These are phyloP conservation scores for Spilosoma lubricipeda DNA, from an alignment of 2,888 invertebrate species.

Conservation along the genomic window DNA sequence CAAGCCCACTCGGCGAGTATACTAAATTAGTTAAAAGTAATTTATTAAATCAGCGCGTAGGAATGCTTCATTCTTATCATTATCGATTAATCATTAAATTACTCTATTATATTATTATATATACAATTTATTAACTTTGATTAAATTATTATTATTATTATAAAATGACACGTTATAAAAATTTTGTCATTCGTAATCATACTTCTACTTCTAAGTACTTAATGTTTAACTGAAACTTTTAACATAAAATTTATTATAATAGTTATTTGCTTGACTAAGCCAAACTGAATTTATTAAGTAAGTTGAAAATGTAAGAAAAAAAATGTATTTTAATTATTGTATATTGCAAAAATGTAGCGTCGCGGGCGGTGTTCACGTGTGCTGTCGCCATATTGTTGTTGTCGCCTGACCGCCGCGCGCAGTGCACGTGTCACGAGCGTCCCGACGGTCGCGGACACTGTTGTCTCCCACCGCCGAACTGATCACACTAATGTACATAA, in stretches of 20 bases:
- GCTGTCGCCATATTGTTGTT: constrained; percentile 19
- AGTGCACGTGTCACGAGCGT: constrained; percentile 10
- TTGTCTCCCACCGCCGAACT: constrained; percentile 77
- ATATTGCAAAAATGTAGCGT: constrained; percentile 74
- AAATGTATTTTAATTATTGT: constrained; percentile 86
- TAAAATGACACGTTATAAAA: constrained; percentile 86
- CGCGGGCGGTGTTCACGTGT: constrained; percentile 57
- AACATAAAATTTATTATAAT: constrained; percentile 85
- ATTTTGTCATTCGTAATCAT: constrained; percentile 87
- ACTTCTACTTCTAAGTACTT: constrained; percentile 86
- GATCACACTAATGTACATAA: constrained; percentile 71
- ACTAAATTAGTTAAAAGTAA: constrained; percentile 89
- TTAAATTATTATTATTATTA: constrained; percentile 86
- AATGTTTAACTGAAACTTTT: constrained; percentile 85
- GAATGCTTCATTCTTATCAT: constrained; percentile 87
- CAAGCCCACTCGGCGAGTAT: constrained; percentile 85
- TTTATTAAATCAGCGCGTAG: constrained; percentile 87
- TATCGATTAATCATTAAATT: constrained; percentile 87
- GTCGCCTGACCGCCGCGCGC: constrained; percentile 19
- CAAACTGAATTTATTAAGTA: constrained; percentile 87
- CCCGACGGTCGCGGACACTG: constrained; percentile 70
- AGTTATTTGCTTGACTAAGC: constrained; percentile 87
- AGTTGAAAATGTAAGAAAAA: constrained; percentile 84
- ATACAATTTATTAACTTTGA: constrained; percentile 87
- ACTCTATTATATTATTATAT: constrained; percentile 87